phyloP scores from a whole-genome alignment of 2,113 vertebrate species.

The Podilymbus podiceps region DNA sequence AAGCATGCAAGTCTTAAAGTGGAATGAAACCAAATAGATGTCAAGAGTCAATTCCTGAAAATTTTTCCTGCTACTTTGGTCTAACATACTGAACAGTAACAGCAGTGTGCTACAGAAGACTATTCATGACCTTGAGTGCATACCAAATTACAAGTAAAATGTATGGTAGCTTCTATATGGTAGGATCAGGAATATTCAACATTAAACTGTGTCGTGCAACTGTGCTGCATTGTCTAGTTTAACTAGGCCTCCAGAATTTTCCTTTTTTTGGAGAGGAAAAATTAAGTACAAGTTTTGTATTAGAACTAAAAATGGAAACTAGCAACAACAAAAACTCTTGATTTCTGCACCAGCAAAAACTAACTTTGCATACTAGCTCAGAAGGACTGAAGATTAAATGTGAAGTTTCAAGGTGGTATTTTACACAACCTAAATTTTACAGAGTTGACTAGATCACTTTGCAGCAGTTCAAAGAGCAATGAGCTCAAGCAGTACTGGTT shows the following conservation, averaged over 20 bases:
- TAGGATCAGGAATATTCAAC: background rate
- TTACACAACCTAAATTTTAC: background rate
- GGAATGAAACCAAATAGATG: background rate
- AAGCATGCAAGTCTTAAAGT: background rate
- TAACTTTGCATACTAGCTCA: background rate
- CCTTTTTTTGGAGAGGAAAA: background rate
- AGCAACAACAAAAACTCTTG: background rate
- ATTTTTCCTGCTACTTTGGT: background rate
- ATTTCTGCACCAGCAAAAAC: background rate
- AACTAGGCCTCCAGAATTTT: background rate
- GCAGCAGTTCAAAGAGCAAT: background rate
- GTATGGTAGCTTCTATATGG: background rate
- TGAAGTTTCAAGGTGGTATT: background rate
- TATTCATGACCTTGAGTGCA: background rate
- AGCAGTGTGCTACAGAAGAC: background rate
- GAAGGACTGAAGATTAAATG: background rate
- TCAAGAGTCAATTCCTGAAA: background rate
- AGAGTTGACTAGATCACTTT: background rate
- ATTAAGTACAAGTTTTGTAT: background rate
- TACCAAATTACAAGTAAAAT: background rate
- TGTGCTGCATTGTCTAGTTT: background rate
- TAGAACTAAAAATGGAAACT: background rate
- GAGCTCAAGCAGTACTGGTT: background rate
- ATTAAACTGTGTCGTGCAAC: background rate
- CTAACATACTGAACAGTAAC: background rate